A percentile compares a stretch with the other conserved stretches of the same genome.
phyloP scores from a whole-genome alignment of 2,797 vertebrate genomes.

The Rhinatrema bivittatum region DNA sequence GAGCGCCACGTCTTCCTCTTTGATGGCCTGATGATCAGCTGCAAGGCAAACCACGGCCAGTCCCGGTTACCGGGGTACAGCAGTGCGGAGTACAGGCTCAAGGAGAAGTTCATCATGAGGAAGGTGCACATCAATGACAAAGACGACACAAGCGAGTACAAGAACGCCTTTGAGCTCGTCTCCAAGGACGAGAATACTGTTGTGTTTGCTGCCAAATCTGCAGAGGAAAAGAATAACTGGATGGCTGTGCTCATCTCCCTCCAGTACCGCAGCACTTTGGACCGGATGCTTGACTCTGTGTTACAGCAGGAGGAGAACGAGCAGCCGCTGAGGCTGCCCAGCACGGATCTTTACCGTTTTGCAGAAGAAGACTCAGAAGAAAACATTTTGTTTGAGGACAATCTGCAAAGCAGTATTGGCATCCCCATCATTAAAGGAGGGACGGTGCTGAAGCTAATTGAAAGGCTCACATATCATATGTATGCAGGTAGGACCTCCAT shows the following conservation, averaged over 20 bases:
- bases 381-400: constrained; percentile 95
- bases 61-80: constrained; percentile 84
- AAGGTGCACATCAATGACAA: constrained; percentile 83
- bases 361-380: constrained; percentile 89
- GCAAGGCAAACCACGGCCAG: constrained; percentile 83
- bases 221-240: constrained; percentile 89
- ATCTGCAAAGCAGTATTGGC: constrained; percentile 82
- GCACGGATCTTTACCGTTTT: constrained; percentile 78
- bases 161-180: constrained; percentile 80
- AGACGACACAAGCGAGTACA: constrained; percentile 75
- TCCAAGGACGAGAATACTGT: constrained; percentile 82
- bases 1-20: constrained; percentile 96
- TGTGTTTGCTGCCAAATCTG: constrained; percentile 78
- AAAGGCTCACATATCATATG: constrained; percentile 96
- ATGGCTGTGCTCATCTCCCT: constrained; percentile 92
- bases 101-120: constrained; percentile 90
- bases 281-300: constrained; percentile 85
- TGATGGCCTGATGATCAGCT: constrained; percentile 95
- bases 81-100: constrained; percentile 84
- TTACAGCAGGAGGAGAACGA: constrained; percentile 83
- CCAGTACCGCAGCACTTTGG: constrained; percentile 89
- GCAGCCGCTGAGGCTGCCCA: constrained; percentile 81
- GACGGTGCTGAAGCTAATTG: constrained; percentile 91
- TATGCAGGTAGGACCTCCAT: constrained; percentile 95
- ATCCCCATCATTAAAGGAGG: constrained; percentile 95